Percentiles rank a stretch among this genome's conserved stretches.
phyloP scores from a whole-genome alignment of 2,113 vertebrate species.

The Salvelinus sp. region DNA sequence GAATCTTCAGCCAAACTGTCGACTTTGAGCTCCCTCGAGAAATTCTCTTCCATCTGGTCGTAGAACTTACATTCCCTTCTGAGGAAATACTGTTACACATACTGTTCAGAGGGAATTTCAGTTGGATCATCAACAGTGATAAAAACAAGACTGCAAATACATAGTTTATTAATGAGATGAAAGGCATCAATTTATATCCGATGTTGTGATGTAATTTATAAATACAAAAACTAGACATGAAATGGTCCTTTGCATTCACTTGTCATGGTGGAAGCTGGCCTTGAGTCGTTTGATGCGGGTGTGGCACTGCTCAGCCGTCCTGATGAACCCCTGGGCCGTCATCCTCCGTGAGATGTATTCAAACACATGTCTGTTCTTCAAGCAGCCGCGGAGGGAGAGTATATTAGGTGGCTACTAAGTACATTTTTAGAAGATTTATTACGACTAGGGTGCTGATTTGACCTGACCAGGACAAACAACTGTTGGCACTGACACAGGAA shows the following conservation, averaged over 20 bases:
- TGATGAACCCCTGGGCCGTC: constrained; percentile 52
- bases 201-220: neutral
- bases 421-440: too few relatives aligned
- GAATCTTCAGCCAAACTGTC: constrained; percentile 24
- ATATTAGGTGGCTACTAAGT: constrained; percentile 27
- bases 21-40: constrained; percentile 49
- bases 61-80: constrained; percentile 72
- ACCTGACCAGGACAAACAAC: too few relatives aligned
- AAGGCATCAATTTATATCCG: neutral
- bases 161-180: neutral
- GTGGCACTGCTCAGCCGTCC: constrained; percentile 73
- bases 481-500: neutral
- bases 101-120: too few relatives aligned
- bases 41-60: constrained; percentile 64
- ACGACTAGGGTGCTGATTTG: too few relatives aligned
- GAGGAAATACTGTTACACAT: neutral
- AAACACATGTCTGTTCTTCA: constrained; percentile 72
- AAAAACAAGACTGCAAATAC: neutral
- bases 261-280: constrained; percentile 67
- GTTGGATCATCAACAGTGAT: too few relatives aligned
- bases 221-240: neutral
- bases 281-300: constrained; percentile 73
- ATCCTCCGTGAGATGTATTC: constrained; percentile 69
- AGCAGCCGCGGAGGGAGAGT: constrained; percentile 63
- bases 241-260: constrained; percentile 40